Base-by-base conservation (phyloP, 2,113 vertebrate genomes). In the Spea multiplicata region DNA sequence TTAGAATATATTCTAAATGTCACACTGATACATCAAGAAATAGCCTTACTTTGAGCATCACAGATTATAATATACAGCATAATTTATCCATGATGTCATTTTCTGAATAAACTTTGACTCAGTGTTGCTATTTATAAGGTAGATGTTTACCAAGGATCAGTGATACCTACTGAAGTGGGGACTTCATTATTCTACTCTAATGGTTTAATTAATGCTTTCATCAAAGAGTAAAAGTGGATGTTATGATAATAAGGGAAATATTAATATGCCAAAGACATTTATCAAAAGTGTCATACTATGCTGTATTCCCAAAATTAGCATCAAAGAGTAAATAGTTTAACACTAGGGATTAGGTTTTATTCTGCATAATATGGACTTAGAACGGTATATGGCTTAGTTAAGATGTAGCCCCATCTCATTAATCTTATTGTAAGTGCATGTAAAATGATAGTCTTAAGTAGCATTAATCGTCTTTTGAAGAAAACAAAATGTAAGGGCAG, bases 241-340 rank as follows among this genome's bases (percentile, higher is more conserved):
- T 67, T 67, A 67, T 67, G 45, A 67, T 67, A 67, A 67, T 47
- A 17, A 8, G 45, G 44, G 44, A 67, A 67, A 67, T 13, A 46
- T 67, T 67, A 67, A 67, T 67, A 67, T 67, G 44, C 44, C 66
- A 67, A 67, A 30, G 66, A 67, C 66, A 67, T 67, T 67, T 67
- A 67, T 67, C 66, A 67, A 67, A 67, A 67, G 44, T 67, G 66
- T 67, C 66, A 67, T 44, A 46, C 2, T 13, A 12, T 59, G 55
- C 55, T 59, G 12, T 59, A 59, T 59, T 59, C 55, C 55, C 14
- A 2, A 59, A 59, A 12, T 13, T 59, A 59, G 55, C 10, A 59
- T 13, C 14, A 59, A 59, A 59, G 55, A 59, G 55, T 13, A 12
- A 59, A 12, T 59, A 59, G 14, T 59, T 9, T 59, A 9, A 59